Base-by-base conservation (phyloP, 2,113 vertebrate species). In the Mobula hypostoma region DNA sequence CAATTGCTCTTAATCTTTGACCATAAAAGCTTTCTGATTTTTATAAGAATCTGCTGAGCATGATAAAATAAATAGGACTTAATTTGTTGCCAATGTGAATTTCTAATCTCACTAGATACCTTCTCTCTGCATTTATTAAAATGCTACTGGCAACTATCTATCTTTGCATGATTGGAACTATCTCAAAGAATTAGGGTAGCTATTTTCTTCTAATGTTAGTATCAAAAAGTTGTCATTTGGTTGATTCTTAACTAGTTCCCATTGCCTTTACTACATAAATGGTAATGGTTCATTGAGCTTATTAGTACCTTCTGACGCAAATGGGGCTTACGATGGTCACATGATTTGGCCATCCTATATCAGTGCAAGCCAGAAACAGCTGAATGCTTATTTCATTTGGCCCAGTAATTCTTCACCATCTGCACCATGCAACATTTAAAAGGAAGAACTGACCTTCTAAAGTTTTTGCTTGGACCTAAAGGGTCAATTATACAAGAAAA, bases 191-290 rank as follows among this genome's bases (percentile, higher is more conserved):
- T 90, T 36, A 90, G 66, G 66, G 85, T 17, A 66, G 61, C 29
- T 90, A 63, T 32, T 90, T 83, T 83, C 56, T 7, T 14, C 29
- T 90, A 90, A 63, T 21, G 63, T 66, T 90, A 19, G 61, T 66
- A 66, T 32, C 85, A 90, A 66, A n/a, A 29, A 29, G 32, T 32
- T 14, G 58, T 90, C 58, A 66, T 32, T n/a, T 17, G n/a, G 29
- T 90, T 90, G 85, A 90, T 5, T 19, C 61, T 90, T 90, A 90
- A 90, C 85, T 66, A 90, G 29, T n/a, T 66, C 63, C 32, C 85
- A 32, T 90, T 66, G 29, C 58, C 29, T 66, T 66, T 66, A 66
- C 85, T 66, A 11, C 61, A 66, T 90, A 90, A 90, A 19, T 90
- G 63, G 29, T 48, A 29, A 24, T 32, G 85, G 61, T 90, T 90